Evolutionary conservation across 2,888 invertebrate genomes (phyloP), one percentile per base, ranked within the genome.

Genomic region (Syritta pipiens): DNA sequence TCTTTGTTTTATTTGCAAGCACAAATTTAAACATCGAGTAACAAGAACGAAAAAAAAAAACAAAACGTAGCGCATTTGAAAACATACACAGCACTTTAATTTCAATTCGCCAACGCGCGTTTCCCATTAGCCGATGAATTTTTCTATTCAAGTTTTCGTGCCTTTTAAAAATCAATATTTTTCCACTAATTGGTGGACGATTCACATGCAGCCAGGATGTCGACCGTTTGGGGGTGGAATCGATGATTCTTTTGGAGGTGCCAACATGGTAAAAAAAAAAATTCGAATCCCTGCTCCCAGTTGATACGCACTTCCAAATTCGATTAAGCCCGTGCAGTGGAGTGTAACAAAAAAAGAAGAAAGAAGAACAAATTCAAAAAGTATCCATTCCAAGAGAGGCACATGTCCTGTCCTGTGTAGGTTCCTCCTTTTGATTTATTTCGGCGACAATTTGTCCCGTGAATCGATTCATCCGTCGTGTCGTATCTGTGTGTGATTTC

Each of bases 141-240:
- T 65, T 59, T 37, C 63, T 71, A 53, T 46, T 69, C 53, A 35
- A 37, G 19, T 19, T 51, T 63, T 44, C 57, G 49, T 57, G 51
- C 69, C 44, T 51, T 65, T 59, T 57, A 40, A 22, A 79, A 72
- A 72, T 72, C 72, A 62, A 72, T 72, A 72, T 65, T 72, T 72
- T 37, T n/a, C n/a, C 60, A 79, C 77, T 79, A 72, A 79, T 79
- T 79, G 72, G 48, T 60, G 40, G 32, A 55, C 76, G 63, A 63
- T 67, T 17, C 42, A 14, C n/a, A n/a, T 19, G 30, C 14, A 14
- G 28, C n/a, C n/a, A n/a, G n/a, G n/a, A n/a, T n/a, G n/a, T n/a
- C n/a, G n/a, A n/a, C n/a, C n/a, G n/a, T n/a, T n/a, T n/a, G n/a
- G n/a, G n/a, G n/a, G n/a, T n/a, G n/a, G n/a, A n/a, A n/a, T n/a